These are phyloP conservation scores for Drosophila pseudoananassae DNA, from an alignment of 1,140 invertebrate species.

Conservation along the genomic window DNA sequence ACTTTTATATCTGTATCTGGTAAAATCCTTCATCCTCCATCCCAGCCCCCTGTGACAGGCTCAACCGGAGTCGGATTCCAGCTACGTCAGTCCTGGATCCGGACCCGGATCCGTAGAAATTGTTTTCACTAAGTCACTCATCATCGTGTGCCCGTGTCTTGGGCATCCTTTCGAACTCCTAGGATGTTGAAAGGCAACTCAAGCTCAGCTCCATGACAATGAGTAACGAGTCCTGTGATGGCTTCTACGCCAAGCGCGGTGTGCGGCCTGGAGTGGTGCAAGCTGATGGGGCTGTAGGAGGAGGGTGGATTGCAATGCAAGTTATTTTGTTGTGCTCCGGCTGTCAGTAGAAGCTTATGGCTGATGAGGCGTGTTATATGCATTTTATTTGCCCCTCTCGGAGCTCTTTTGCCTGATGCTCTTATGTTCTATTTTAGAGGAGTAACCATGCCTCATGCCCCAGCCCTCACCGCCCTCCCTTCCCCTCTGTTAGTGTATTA, in stretches of 20 bases:
- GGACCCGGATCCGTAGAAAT: slow-evolving; percentile 45
- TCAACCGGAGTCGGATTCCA: slow-evolving; percentile 24
- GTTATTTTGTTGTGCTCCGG: slow-evolving; percentile 61
- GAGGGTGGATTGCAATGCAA: slow-evolving; percentile 37
- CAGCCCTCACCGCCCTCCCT: background rate
- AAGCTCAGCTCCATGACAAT: slow-evolving; percentile 43
- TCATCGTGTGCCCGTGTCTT: slow-evolving; percentile 42
- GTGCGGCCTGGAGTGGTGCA: no score
- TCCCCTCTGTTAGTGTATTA: slow-evolving; percentile 26
- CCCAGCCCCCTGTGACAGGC: slow-evolving; percentile 7
- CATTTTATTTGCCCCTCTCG: slow-evolving; percentile 66
- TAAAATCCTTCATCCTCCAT: background rate
- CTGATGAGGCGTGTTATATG: slow-evolving; percentile 79
- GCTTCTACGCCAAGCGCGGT: background rate
- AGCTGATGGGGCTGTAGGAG: slow-evolving; percentile 4
- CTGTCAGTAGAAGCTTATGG: slow-evolving; percentile 74
- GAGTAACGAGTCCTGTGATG: slow-evolving; percentile 33
- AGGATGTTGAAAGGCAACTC: slow-evolving; percentile 50
- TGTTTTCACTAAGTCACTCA: slow-evolving; percentile 73
- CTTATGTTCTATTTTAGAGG: slow-evolving; percentile 17
- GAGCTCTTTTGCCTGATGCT: background rate
- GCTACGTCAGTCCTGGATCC: slow-evolving; percentile 6
- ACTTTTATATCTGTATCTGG: background rate
- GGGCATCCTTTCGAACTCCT: slow-evolving; percentile 2
- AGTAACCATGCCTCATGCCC: slow-evolving; percentile 1